Percentiles rank a stretch among this genome's conserved stretches.
Conservation (phyloP, 2,888 invertebrate species). For the Lithophane ornitopus region DNA sequence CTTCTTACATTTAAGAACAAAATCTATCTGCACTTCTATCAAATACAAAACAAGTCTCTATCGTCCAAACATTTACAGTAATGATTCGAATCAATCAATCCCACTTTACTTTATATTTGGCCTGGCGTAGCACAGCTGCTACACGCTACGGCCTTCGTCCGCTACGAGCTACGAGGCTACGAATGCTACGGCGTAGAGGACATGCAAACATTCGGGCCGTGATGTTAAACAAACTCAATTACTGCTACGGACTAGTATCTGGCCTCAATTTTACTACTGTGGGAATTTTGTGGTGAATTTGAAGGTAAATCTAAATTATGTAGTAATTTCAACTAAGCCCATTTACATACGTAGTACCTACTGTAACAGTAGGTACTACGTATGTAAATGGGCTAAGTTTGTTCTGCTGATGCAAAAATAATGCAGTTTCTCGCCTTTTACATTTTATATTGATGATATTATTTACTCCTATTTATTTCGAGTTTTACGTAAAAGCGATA, state of each 20-base stretch:
- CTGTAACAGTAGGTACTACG: too few relatives aligned
- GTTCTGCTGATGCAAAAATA: too few relatives aligned
- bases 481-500: not conserved
- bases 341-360: too few relatives aligned
- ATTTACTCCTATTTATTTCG: not conserved
- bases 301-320: not conserved
- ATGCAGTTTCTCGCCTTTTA: not conserved
- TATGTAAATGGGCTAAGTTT: not conserved
- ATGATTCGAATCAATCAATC: slow-evolving; percentile 22
- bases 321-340: slow-evolving; percentile 20
- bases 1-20: not conserved
- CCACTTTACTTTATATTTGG: slow-evolving; percentile 42
- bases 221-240: slow-evolving; percentile 63
- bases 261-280: slow-evolving; percentile 46
- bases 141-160: slow-evolving; percentile 38
- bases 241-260: slow-evolving; percentile 46
- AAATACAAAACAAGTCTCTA: slow-evolving; percentile 1
- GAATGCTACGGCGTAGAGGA: slow-evolving; percentile 59
- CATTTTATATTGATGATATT: not conserved
- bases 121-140: slow-evolving; percentile 56
- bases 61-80: slow-evolving; percentile 9
- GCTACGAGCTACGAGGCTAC: slow-evolving; percentile 56
- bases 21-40: not conserved
- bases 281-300: slow-evolving; percentile 8
- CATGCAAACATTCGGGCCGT: slow-evolving; percentile 58